Evolutionary conservation across 2,113 vertebrate genomes (phyloP), one percentile per base, ranked within the genome.

Genomic region (Silurus glanis): DNA sequence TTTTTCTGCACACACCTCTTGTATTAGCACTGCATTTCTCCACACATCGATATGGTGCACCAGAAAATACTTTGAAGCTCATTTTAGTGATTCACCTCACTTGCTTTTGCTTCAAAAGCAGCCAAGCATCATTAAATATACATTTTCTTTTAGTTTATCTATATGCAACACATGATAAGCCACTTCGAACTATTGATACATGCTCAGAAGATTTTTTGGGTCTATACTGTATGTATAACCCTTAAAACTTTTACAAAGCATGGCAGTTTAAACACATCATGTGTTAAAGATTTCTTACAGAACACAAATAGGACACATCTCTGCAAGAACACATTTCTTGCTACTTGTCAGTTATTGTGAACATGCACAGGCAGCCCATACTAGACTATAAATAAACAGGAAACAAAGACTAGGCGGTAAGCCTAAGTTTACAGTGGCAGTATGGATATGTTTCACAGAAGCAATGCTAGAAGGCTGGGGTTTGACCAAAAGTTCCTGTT

Each of bases 171-270:
- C 64, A 83, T 75, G 79, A 83, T 83, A 59, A 56, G 49, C 8
- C 58, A 67, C 80, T 88, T 87, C 74, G n/a, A 64, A 79, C 82
- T 83, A 53, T 69, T 82, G 19, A 85, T 49, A 83, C 51, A 72
- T 59, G 45, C n/a, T 85, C 56, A 51, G 80, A 64, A 69, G 47
- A 62, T 81, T 37, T 2, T 37, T 37, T 37, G 37, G 37, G 37
- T 37, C 37, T 37, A 37, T 37, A 37, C 37, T 37, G 37, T 37
- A 37, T 37, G 37, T 3, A 37, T 82, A 85, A 85, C 85, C 85
- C 82, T 82, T 21, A 47, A 83, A 64, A 51, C 47, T 14, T 76
- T 76, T 25, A 66, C 76, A 80, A 45, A 16, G 17, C 76, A 19
- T 53, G 19, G 56, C 4, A 6, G 80, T 47, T 5, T 72, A 25